These are phyloP conservation scores for Enteromius paludinosus DNA, from an alignment of 2,797 vertebrate species.

Conservation along the genomic window DNA sequence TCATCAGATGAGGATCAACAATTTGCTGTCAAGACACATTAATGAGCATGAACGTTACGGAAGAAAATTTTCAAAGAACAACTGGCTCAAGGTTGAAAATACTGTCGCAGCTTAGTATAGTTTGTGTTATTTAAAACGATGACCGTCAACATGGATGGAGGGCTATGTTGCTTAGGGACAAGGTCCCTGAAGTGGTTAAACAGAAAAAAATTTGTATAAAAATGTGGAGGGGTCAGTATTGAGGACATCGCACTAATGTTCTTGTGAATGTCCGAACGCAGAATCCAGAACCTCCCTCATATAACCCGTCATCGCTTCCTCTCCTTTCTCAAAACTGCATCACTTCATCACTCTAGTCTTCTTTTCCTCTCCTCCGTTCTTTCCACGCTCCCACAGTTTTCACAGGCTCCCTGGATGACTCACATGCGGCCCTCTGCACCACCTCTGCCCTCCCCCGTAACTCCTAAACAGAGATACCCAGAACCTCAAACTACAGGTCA, in stretches of 20 bases:
- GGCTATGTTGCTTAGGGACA: conserved; percentile 7
- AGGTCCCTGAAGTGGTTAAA: conserved; percentile 5
- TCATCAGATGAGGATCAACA: conserved; percentile 17
- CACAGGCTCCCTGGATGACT: conserved; percentile 78
- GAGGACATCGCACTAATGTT: not conserved
- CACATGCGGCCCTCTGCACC: conserved; percentile 62
- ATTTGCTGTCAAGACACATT: not conserved
- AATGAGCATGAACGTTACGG: not conserved
- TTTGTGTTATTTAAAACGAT: conserved; percentile 29
- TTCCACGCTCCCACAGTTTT: conserved; percentile 78
- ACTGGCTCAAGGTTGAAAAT: conserved; percentile 20
- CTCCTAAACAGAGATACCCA: conserved; percentile 56
- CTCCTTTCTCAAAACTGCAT: conserved; percentile 74
- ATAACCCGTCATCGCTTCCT: conserved; percentile 68
- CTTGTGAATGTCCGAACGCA: conserved; percentile 17
- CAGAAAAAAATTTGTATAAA: conserved; percentile 12
- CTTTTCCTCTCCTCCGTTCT: conserved; percentile 62
- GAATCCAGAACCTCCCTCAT: conserved; percentile 57
- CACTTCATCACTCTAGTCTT: conserved; percentile 70
- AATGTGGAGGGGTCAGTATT: conserved; percentile 5
- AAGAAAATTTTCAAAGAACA: not conserved
- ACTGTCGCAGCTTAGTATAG: not conserved
- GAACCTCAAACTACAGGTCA: conserved; percentile 52
- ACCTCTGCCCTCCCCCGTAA: conserved; percentile 64
- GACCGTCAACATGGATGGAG: not conserved